Percentiles rank a stretch among this genome's conserved stretches.
Evolutionary conservation across 37 sponge, comb jelly and placozoan species (phyloP).

Genomic region (Mnemiopsis leidyi): DNA sequence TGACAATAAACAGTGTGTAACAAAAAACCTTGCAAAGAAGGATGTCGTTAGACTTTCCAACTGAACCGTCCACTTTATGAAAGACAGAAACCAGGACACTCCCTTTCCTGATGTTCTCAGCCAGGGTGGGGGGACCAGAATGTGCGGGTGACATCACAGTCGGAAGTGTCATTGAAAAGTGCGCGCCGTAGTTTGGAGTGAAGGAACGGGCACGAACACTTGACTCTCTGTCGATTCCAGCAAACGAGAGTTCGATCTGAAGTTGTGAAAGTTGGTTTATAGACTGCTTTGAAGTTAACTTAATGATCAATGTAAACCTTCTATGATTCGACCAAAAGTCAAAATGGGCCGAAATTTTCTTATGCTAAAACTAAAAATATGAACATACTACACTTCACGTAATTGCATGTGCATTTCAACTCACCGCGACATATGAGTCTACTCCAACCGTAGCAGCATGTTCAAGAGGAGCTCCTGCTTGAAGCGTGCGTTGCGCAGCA

Average conservation of each 20-base stretch:
- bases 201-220: constrained; percentile 14
- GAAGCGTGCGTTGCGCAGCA: constrained; percentile 13
- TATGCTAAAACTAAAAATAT: too few relatives aligned
- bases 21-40: constrained; percentile 32
- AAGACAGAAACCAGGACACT: constrained; percentile 13
- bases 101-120: constrained; percentile 58
- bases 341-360: too few relatives aligned
- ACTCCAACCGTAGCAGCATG: constrained; percentile 48
- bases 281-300: too few relatives aligned
- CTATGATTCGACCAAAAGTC: too few relatives aligned
- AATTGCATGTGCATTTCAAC: too few relatives aligned
- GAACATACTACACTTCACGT: too few relatives aligned
- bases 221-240: constrained; percentile 1
- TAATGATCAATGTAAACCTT: too few relatives aligned
- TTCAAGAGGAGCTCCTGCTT: background rate
- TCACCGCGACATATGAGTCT: constrained; percentile 23
- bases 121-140: constrained; percentile 31
- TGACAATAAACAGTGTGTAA: too few relatives aligned
- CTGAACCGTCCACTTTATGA: constrained; percentile 9
- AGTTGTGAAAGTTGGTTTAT: too few relatives aligned
- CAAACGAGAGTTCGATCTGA: constrained; percentile 61
- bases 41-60: background rate
- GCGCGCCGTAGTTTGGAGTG: constrained; percentile 52
- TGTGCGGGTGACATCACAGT: constrained; percentile 57
- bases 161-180: constrained; percentile 56